Evolutionary conservation across 2,797 vertebrate genomes (phyloP).

Genomic region (Synanceia verrucosa): DNA sequence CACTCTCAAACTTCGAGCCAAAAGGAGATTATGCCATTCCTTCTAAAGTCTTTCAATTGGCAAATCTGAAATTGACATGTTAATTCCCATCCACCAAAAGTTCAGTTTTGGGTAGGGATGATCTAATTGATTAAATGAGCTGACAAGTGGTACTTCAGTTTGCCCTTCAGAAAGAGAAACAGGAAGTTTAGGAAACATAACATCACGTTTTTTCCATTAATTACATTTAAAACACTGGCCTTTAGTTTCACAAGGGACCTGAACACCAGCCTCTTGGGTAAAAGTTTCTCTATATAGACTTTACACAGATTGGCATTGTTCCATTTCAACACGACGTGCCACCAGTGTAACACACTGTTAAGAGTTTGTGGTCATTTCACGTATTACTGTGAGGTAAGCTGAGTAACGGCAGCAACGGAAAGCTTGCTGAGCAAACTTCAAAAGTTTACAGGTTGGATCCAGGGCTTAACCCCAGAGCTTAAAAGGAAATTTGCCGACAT

Average conservation of each 20-base stretch:
- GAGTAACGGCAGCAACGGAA: neutral
- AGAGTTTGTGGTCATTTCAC: neutral
- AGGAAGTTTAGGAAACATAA: too few relatives aligned
- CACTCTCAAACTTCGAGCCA: neutral
- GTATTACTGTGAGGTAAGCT: neutral
- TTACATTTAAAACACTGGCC: neutral
- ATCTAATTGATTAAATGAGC: neutral
- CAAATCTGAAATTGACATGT: neutral
- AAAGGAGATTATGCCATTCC: neutral
- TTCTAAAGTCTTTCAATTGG: neutral
- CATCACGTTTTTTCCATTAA: too few relatives aligned
- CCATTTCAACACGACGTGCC: too few relatives aligned
- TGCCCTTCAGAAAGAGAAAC: neutral
- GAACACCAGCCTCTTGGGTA: neutral
- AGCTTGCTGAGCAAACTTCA: neutral
- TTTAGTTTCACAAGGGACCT: neutral
- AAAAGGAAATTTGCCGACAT: neutral
- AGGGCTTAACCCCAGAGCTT: neutral
- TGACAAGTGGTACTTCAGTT: neutral
- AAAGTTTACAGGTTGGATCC: neutral
- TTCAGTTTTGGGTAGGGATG: neutral
- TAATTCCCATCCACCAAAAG: neutral
- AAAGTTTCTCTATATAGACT: neutral
- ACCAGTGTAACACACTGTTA: accelerated
- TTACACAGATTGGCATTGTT: neutral